A percentile compares a stretch with the other conserved stretches of the same genome.
Conservation (phyloP, 2,888 invertebrate genomes). For the Ophion slaviceki region DNA sequence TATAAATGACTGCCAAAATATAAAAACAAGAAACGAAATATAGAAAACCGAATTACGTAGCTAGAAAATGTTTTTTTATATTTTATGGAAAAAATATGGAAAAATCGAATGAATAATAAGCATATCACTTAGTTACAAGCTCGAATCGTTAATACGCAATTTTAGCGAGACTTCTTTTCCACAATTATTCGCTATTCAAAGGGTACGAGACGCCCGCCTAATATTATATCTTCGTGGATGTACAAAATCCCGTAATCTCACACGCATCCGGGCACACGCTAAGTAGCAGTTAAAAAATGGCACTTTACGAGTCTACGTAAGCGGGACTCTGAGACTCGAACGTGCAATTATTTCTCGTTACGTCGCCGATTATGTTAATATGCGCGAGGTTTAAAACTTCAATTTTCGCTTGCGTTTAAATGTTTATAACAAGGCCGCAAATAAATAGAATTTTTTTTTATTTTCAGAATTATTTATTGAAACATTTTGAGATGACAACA, state of each 20-base stretch:
- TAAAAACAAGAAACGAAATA: too few relatives aligned
- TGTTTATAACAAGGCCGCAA: neutral
- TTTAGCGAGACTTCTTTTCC: constrained; percentile 12
- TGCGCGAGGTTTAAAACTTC: neutral
- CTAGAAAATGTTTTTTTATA: neutral
- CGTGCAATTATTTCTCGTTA: constrained; percentile 39
- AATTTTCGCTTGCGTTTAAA: neutral
- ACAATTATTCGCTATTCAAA: constrained; percentile 25
- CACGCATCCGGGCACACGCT: constrained; percentile 53
- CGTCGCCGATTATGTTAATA: constrained; percentile 19
- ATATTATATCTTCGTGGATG: constrained; percentile 30
- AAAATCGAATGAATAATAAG: neutral
- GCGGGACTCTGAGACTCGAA: constrained; percentile 22
- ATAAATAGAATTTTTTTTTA: neutral
- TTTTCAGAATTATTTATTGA: neutral
- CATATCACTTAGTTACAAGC: neutral
- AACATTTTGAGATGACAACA: too few relatives aligned
- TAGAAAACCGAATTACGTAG: neutral
- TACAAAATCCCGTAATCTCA: constrained; percentile 41
- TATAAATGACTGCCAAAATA: too few relatives aligned
- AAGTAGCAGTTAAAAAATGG: constrained; percentile 46
- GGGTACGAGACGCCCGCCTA: neutral
- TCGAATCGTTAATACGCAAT: neutral
- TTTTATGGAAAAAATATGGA: neutral
- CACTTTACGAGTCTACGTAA: constrained; percentile 43